Evolutionary conservation across 2,797 vertebrate species (phyloP).

Genomic region (Ataeniobius toweri): DNA sequence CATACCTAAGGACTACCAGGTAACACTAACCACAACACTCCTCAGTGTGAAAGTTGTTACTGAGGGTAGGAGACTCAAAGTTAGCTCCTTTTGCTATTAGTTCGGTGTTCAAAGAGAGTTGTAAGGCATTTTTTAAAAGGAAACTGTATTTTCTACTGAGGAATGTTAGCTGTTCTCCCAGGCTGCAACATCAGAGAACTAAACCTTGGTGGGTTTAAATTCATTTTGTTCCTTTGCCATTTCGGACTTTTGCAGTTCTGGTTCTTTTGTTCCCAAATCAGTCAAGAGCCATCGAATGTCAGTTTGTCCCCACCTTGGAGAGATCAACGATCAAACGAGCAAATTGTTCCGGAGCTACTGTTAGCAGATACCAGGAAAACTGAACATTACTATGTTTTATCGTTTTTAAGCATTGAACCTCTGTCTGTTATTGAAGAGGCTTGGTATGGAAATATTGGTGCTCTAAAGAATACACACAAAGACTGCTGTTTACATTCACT

Average conservation of each 20-base stretch:
- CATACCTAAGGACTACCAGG: not conserved
- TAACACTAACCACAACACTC: not conserved
- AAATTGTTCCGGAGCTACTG: not conserved
- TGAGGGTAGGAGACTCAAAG: not conserved
- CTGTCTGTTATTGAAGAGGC: not conserved
- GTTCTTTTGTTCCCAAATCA: not conserved
- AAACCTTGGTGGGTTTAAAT: not conserved
- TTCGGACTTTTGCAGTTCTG: not conserved
- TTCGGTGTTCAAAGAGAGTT: not conserved
- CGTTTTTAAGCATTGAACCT: not conserved
- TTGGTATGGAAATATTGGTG: not conserved
- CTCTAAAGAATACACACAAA: not conserved
- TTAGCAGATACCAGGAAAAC: not conserved
- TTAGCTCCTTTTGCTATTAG: not conserved
- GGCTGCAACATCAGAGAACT: not conserved
- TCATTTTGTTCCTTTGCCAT: not conserved
- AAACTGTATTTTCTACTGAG: not conserved
- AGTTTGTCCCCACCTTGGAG: not conserved
- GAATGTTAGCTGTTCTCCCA: not conserved
- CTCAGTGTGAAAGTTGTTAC: not conserved
- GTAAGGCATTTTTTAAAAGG: not conserved
- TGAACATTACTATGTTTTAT: not conserved
- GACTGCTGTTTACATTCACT: not conserved
- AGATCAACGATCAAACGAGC: not conserved
- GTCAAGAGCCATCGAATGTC: not conserved